Conservation (phyloP, 2,888 invertebrate genomes). For the Meteorus cinctellus region DNA sequence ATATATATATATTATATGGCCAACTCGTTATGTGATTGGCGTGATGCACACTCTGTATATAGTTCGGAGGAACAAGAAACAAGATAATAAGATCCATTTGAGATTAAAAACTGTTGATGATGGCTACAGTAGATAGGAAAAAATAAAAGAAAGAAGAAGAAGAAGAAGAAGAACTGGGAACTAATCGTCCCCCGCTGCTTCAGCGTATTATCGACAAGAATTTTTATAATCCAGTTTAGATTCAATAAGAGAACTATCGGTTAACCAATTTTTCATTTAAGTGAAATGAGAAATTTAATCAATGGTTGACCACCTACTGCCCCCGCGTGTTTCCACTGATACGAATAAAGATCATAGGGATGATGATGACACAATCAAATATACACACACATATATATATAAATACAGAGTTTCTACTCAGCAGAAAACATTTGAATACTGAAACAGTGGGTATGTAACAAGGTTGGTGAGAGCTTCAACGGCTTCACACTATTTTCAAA, state of each 20-base stretch:
- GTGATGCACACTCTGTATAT: neutral
- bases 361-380: neutral
- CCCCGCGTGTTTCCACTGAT: neutral
- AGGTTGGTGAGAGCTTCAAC: conserved; percentile 20
- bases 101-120: conserved; percentile 32
- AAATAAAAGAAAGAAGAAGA: neutral
- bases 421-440: neutral
- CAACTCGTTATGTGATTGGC: conserved; percentile 36
- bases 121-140: neutral
- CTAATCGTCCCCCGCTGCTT: conserved; percentile 9
- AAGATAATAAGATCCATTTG: conserved; percentile 36
- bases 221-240: conserved; percentile 8
- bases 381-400: neutral
- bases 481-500: conserved; percentile 29
- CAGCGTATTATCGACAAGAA: conserved; percentile 19
- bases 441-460: neutral
- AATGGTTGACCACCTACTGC: neutral
- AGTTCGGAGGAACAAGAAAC: conserved; percentile 14
- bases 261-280: conserved; percentile 2
- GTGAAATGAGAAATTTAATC: conserved; percentile 27
- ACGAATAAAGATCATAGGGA: conserved; percentile 37
- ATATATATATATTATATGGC: conserved; percentile 9
- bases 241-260: conserved; percentile 15
- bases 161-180: neutral
- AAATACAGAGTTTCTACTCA: neutral